Percentiles rank a stretch among this genome's conserved stretches.
These are phyloP conservation scores for Eclectus roratus DNA, from an alignment of 2,113 vertebrate species.

Conservation along the genomic window DNA sequence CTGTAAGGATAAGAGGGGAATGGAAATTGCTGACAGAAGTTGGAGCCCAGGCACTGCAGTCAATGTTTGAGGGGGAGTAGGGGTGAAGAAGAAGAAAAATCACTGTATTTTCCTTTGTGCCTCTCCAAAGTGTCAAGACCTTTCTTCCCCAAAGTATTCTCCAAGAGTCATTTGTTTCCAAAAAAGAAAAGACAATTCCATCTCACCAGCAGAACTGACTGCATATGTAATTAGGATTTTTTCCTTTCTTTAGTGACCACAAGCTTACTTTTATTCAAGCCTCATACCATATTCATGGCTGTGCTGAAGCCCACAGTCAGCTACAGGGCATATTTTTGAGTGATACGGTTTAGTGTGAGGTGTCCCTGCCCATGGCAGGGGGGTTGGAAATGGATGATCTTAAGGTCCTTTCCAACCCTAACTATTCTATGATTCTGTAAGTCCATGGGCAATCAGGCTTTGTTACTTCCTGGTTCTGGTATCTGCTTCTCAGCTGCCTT, in stretches of 20 bases:
- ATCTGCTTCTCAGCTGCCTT: background rate
- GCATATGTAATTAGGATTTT: background rate
- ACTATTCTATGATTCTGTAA: background rate
- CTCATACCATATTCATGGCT: background rate
- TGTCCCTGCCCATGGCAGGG: too few species aligned
- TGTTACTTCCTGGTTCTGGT: accelerated
- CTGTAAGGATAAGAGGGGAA: background rate
- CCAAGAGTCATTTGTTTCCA: background rate
- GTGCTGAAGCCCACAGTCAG: background rate
- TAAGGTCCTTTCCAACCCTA: too few species aligned
- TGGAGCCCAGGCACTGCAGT: background rate
- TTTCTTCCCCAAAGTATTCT: background rate
- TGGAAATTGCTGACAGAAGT: background rate
- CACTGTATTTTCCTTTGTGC: background rate
- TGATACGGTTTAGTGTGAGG: too few species aligned
- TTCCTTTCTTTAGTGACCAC: background rate
- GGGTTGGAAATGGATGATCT: too few species aligned
- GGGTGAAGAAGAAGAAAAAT: background rate
- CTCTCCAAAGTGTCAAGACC: background rate
- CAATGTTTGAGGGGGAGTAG: background rate
- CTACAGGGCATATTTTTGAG: background rate
- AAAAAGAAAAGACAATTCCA: background rate
- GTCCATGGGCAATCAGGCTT: background rate
- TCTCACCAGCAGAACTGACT: background rate
- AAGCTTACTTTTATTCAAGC: background rate